Evolutionary conservation across 2,113 vertebrate genomes (phyloP), one percentile per base, ranked within the genome.

Genomic region (Erinaceus europaeus): DNA sequence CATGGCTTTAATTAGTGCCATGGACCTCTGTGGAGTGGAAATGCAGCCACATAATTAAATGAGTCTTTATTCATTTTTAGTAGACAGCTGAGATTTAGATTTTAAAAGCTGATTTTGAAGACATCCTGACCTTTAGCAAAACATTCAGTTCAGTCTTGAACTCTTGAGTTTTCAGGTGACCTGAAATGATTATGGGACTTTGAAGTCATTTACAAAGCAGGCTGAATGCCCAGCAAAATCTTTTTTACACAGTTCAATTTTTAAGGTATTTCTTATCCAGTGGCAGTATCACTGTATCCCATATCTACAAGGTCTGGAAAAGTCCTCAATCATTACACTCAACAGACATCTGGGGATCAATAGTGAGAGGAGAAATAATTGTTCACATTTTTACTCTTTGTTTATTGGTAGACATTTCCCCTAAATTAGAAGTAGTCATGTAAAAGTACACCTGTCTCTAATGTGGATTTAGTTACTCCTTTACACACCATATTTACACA

Each of bases 41-140:
- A 69, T 38, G 29, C 10, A 88, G 36, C 21, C 68, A 40, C 15
- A 40, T 86, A 86, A 91, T 88, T 95, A 86, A 86, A 88, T 23
- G 52, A 89, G 5, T 18, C 34, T 80, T 62, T 48, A 11, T 55
- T 68, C 44, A 23, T 29, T 68, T 76, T 40, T 74, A 18, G 53
- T 59, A 27, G 74, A 27, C 6, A 76, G 55, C 46, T 84, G 46
- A 90, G n/a, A 86, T 88, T 89, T 80, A 27, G 29, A 88, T 86
- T 75, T 65, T 32, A 79, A 71, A 91, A 91, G 21, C 11, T n/a
- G 6, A 91, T 74, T 74, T 8, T 76, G 57, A 93, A 86, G 29
- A 57, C 40, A 69, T 50, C 14, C 61, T 91, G 48, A 73, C 40
- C 59, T 89, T 82, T 68, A 25, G 27, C 10, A 85, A 67, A 86